Conservation (phyloP, 92 coral and sea anemone species). For the Muricea muricata region DNA sequence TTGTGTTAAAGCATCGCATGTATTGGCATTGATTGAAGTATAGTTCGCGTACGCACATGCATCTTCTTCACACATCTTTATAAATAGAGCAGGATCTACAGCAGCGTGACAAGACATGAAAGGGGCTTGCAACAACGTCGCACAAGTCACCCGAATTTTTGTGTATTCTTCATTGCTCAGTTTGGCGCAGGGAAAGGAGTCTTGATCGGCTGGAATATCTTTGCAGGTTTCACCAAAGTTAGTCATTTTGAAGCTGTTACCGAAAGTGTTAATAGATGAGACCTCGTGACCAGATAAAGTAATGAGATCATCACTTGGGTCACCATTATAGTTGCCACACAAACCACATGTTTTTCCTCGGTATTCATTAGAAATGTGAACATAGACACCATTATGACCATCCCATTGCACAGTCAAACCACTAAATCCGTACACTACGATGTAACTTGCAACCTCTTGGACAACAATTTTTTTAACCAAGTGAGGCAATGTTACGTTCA, state of each 20-base stretch:
- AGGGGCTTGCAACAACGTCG: slow-evolving; percentile 54
- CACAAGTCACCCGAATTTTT: slow-evolving; percentile 47
- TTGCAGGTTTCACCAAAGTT: slow-evolving; percentile 68
- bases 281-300: slow-evolving; percentile 75
- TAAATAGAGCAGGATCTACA: slow-evolving; percentile 77
- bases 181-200: slow-evolving; percentile 50
- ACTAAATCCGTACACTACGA: slow-evolving; percentile 80
- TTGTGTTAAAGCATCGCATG: slow-evolving; percentile 82
- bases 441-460: slow-evolving; percentile 73
- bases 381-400: slow-evolving; percentile 77
- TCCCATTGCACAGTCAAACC: slow-evolving; percentile 89
- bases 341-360: slow-evolving; percentile 85
- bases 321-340: slow-evolving; percentile 89
- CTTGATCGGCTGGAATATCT: slow-evolving; percentile 53
- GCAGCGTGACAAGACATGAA: slow-evolving; percentile 72
- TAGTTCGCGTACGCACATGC: slow-evolving; percentile 66
- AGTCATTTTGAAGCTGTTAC: slow-evolving; percentile 92
- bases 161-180: slow-evolving; percentile 9
- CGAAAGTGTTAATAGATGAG: slow-evolving; percentile 79
- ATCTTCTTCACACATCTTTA: slow-evolving; percentile 81
- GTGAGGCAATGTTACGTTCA: slow-evolving; percentile 78
- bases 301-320: slow-evolving; percentile 76
- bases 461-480: slow-evolving; percentile 77
- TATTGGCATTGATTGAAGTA: slow-evolving; percentile 50
- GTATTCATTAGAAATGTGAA: slow-evolving; percentile 77